Base-by-base conservation (phyloP, 92 coral and sea anemone genomes). In the Pocillopora grandis region DNA sequence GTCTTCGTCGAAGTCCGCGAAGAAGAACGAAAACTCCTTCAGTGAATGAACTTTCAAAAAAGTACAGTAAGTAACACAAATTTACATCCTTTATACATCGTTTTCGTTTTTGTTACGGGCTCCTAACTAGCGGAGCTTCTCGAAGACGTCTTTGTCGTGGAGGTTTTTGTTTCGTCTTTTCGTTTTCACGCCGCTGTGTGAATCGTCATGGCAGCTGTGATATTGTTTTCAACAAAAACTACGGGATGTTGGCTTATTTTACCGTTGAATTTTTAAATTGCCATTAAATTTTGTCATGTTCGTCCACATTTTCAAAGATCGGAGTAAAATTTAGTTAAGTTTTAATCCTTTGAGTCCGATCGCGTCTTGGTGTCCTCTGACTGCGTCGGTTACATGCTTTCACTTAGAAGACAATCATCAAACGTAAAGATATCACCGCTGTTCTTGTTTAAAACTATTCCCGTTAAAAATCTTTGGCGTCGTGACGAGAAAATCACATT, bases 11-110 rank as follows among this genome's bases (percentile, higher is more conserved):
- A 61, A 95, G 98, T 56, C 98, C 98, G n/a, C 90, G 94, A 60
- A 74, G 90, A 58, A 91, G 99, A 75, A 92, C 98, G n/a, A 97
- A 97, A 78, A 97, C 99, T 59, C 99, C 99, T 6, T 97, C 98
- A 15, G 90, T 89, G 64, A 94, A 97, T 85, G 99, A 97, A 71
- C 91, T 94, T 16, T 91, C 95, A 75, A 97, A 89, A 85, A 94
- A 94, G 91, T 91, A 21, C 58, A 94, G 99, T 97, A 84, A 94
- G 99, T 95, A 59, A 17, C 11, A 23, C 19, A 19, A 15, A 62
- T 19, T 0, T 1, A 12, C 80, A 55, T n/a, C 14, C 23, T 52
- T 58, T 0, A 33, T 42, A 19, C 57, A 20, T 6, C 31, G 11
- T 48, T 78, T 57, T 64, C 12, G 4, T n/a, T 17, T 81, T 6